phyloP scores from a whole-genome alignment of 2,888 invertebrate species.

The Rhagophthalmus giganteus region DNA sequence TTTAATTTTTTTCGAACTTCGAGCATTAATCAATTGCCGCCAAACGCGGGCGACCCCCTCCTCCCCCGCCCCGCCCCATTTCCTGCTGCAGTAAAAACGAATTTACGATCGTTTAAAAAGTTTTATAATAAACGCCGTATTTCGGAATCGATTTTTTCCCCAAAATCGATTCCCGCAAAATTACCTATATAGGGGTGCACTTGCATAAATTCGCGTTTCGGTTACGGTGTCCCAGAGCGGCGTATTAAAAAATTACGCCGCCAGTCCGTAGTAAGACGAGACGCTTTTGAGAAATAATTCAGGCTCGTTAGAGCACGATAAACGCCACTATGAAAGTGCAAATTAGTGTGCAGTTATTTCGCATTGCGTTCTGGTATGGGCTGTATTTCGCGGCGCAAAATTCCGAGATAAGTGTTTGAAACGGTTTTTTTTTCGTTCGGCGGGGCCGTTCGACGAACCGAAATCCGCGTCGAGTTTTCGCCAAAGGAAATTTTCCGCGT shows the following conservation, averaged over 20 bases:
- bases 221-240: background rate
- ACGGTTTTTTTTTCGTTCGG: too few species aligned
- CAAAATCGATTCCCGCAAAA: too few species aligned
- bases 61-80: too few species aligned
- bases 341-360: slow-evolving; percentile 2
- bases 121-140: background rate
- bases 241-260: slow-evolving; percentile 1
- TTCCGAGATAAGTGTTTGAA: too few species aligned
- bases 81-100: slow-evolving; percentile 1
- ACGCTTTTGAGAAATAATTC: slow-evolving; percentile 10
- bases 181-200: too few species aligned
- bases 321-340: too few species aligned
- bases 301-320: slow-evolving; percentile 4
- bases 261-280: slow-evolving; percentile 5
- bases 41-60: background rate
- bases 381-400: too few species aligned
- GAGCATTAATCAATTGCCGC: slow-evolving; percentile 2
- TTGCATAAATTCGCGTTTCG: slow-evolving; percentile 1
- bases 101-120: slow-evolving; percentile 3
- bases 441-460: too few species aligned
- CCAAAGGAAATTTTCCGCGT: too few species aligned
- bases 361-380: background rate
- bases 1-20: slow-evolving; percentile 1
- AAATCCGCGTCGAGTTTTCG: too few species aligned
- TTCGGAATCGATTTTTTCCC: too few species aligned